phyloP scores from a whole-genome alignment of 2,797 vertebrate genomes.

The Dryobates pubescens region DNA sequence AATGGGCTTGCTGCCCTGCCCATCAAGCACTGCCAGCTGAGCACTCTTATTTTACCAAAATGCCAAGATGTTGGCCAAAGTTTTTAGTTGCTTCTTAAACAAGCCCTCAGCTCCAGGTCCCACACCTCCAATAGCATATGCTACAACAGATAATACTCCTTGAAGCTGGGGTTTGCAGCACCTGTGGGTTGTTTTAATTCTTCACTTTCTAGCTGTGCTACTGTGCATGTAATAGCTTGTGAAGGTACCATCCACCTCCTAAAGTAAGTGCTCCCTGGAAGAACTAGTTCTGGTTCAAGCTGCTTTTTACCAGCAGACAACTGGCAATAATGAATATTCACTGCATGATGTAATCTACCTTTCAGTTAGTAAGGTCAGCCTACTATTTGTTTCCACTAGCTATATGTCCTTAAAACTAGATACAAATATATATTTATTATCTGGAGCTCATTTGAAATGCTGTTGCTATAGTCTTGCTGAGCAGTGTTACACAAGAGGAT shows the following conservation, averaged over 20 bases:
- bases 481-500: neutral
- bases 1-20: neutral
- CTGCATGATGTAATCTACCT: neutral
- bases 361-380: neutral
- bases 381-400: neutral
- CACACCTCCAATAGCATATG: neutral
- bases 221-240: neutral
- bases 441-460: neutral
- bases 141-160: neutral
- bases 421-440: neutral
- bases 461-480: neutral
- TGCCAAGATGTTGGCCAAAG: neutral
- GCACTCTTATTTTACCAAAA: neutral
- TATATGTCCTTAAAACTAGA: neutral
- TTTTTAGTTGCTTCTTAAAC: neutral
- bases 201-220: neutral
- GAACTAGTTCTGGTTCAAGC: neutral
- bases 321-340: neutral
- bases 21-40: neutral
- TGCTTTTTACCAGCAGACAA: neutral
- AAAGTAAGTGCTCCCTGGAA: neutral
- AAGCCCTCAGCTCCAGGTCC: neutral
- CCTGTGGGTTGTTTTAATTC: neutral
- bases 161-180: neutral
- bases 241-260: neutral